phyloP scores from a whole-genome alignment of 2,888 invertebrate genomes.

The Drosophila fungiperda region DNA sequence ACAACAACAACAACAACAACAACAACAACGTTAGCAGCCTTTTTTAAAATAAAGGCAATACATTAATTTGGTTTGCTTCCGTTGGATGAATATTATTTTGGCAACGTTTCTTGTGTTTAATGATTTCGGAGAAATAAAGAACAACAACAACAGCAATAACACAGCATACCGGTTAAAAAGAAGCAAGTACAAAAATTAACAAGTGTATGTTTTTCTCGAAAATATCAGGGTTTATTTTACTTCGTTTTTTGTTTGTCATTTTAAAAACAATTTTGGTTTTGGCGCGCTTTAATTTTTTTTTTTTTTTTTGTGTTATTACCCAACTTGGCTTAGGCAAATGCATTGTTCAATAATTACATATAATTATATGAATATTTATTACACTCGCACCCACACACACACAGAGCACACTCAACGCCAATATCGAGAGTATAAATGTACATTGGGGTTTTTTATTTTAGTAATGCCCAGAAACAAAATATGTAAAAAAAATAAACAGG shows the following conservation, averaged over 20 bases:
- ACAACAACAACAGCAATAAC: conserved; percentile 6
- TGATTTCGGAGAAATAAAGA: conserved; percentile 15
- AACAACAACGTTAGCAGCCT: background rate
- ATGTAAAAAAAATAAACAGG: conserved; percentile 64
- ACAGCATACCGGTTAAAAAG: conserved; percentile 18
- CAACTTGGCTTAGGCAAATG: conserved; percentile 8
- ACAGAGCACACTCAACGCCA: conserved; percentile 7
- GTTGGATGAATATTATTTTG: conserved; percentile 23
- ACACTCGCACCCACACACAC: conserved; percentile 20
- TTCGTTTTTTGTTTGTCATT: conserved; percentile 4
- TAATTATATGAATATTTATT: conserved; percentile 15
- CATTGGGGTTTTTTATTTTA: conserved; percentile 16
- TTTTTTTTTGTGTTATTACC: background rate
- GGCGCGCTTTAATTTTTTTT: conserved; percentile 11
- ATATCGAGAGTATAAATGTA: conserved; percentile 16
- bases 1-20: conserved; percentile 11
- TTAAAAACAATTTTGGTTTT: conserved; percentile 9
- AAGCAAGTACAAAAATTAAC: conserved; percentile 2
- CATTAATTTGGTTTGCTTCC: conserved; percentile 5
- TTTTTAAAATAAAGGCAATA: conserved; percentile 1
- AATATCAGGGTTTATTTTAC: background rate
- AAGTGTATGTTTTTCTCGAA: background rate
- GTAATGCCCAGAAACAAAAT: conserved; percentile 50
- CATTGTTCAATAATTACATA: conserved; percentile 12
- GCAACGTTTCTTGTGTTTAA: conserved; percentile 11